Conservation (phyloP, 2,113 vertebrate genomes). For the Odontophorus gujanensis region DNA sequence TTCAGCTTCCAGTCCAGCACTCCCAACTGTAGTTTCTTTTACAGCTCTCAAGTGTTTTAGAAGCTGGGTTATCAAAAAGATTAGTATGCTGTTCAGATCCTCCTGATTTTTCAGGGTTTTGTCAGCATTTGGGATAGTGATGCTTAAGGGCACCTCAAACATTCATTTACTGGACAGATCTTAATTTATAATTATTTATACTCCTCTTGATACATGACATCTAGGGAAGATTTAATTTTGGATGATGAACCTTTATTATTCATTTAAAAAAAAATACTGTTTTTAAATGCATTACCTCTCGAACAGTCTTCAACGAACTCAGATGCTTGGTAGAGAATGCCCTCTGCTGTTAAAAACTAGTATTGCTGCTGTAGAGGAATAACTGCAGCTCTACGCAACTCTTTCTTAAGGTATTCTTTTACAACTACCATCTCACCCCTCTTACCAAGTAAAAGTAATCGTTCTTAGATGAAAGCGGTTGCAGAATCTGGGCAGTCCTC, state of each 20-base stretch:
- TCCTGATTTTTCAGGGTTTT: conserved; percentile 48
- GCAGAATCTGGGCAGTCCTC: not conserved
- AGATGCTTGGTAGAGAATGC: conserved; percentile 56
- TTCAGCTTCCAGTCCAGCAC: not conserved
- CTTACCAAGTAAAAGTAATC: not conserved
- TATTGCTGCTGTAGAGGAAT: not conserved
- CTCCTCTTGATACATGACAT: conserved; percentile 57
- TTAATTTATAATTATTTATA: conserved; percentile 77
- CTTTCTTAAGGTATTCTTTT: not conserved
- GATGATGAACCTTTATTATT: conserved; percentile 71
- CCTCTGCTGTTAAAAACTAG: conserved; percentile 75
- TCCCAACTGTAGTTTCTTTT: not conserved
- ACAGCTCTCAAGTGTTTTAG: not conserved
- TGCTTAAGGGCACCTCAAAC: conserved; percentile 62
- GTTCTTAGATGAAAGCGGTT: not conserved
- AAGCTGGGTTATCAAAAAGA: not conserved
- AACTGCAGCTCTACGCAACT: not conserved
- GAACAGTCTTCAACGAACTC: not conserved
- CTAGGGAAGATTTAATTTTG: conserved; percentile 74
- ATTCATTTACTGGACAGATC: conserved; percentile 39
- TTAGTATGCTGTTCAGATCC: conserved; percentile 37
- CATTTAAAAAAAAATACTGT: not conserved
- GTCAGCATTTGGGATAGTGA: conserved; percentile 43
- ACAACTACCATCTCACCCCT: not conserved
- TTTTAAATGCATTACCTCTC: conserved; percentile 5